phyloP scores from a whole-genome alignment of 1,140 invertebrate genomes.

The Neotoxoptera formosana region DNA sequence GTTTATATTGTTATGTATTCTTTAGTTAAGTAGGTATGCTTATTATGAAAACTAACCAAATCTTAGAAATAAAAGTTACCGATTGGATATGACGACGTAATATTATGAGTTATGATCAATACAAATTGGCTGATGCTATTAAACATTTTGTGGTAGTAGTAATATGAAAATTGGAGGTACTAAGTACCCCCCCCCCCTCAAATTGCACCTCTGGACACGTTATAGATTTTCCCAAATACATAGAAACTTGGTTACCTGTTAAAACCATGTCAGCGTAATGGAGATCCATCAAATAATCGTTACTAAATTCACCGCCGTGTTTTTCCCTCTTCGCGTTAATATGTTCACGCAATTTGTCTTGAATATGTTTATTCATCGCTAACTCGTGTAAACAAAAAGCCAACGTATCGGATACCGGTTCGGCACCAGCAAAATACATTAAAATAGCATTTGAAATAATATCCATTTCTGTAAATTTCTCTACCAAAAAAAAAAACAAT shows the following conservation, averaged over 20 bases:
- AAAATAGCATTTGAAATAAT: constrained; percentile 57
- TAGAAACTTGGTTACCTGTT: constrained; percentile 68
- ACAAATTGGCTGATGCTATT: too few species aligned
- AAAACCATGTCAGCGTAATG: constrained; percentile 71
- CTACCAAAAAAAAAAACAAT: neutral
- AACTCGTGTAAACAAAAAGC: constrained; percentile 60
- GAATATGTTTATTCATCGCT: constrained; percentile 63
- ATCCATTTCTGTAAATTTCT: neutral
- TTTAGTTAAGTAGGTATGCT: too few species aligned
- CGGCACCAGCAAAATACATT: constrained; percentile 59
- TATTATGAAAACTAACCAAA: too few species aligned
- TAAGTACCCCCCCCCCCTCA: too few species aligned
- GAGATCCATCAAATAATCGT: constrained; percentile 70
- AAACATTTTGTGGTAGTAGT: too few species aligned
- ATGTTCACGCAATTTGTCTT: constrained; percentile 68
- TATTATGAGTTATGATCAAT: too few species aligned
- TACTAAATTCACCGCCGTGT: constrained; percentile 66
- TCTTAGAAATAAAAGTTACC: too few species aligned
- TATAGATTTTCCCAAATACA: too few species aligned
- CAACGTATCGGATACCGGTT: constrained; percentile 59
- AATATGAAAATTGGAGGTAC: too few species aligned
- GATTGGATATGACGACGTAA: too few species aligned
- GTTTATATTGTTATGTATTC: too few species aligned
- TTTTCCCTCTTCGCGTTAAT: constrained; percentile 63
- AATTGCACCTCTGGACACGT: too few species aligned